Conservation (phyloP, 2,797 vertebrate genomes). For the Acanthis flammea region DNA sequence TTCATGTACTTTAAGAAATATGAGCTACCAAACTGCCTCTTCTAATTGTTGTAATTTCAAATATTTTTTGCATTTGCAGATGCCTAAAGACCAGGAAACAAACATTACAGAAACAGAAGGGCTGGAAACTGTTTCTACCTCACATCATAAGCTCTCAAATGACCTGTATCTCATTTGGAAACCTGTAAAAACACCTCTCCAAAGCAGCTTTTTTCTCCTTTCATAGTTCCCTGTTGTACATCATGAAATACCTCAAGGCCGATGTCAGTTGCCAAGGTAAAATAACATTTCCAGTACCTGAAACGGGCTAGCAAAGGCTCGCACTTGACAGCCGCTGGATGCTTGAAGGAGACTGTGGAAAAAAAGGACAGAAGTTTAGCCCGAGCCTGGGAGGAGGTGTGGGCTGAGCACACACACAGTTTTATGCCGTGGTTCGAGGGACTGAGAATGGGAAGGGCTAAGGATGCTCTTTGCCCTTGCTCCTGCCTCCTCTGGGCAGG, state of each 20-base stretch:
- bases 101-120: neutral
- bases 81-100: neutral
- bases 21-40: conserved; percentile 26
- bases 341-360: neutral
- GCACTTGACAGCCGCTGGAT: neutral
- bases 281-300: neutral
- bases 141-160: neutral
- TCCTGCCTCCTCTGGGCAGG: neutral
- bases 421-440: neutral
- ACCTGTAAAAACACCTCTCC: neutral
- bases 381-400: neutral
- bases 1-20: conserved; percentile 27
- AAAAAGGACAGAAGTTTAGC: neutral
- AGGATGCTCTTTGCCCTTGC: rapidly evolving
- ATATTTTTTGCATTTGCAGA: conserved; percentile 14
- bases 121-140: neutral
- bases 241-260: neutral
- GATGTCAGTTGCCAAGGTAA: neutral
- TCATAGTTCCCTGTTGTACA: neutral
- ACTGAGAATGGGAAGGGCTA: neutral
- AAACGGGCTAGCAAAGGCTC: neutral
- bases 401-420: neutral
- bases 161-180: conserved; percentile 1
- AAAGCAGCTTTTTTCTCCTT: neutral
- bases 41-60: conserved; percentile 31